Conservation (phyloP, 2,888 invertebrate genomes). For the Melanotus villosus region DNA sequence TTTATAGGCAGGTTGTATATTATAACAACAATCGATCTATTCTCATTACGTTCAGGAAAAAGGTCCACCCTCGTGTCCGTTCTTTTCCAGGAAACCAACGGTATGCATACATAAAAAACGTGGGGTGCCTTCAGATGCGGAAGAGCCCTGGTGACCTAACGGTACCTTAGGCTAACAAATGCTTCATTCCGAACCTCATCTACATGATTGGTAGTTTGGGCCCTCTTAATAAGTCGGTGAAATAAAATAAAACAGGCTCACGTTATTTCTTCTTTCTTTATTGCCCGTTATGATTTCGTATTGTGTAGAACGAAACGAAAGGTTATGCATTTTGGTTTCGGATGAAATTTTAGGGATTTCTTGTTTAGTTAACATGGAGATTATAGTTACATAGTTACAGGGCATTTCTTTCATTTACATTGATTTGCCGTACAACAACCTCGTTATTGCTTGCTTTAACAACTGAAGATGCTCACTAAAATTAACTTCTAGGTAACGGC, state of each 20-base stretch:
- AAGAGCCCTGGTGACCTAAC: slow-evolving; percentile 55
- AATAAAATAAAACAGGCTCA: slow-evolving; percentile 38
- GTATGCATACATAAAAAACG: slow-evolving; percentile 53
- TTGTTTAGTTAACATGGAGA: slow-evolving; percentile 22
- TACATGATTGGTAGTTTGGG: slow-evolving; percentile 56
- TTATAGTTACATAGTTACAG: slow-evolving; percentile 34
- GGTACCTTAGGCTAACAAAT: slow-evolving; percentile 54
- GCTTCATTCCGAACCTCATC: slow-evolving; percentile 52
- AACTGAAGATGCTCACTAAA: slow-evolving; percentile 29
- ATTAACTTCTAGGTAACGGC: slow-evolving; percentile 37
- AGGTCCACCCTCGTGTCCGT: slow-evolving; percentile 52
- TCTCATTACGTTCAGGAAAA: slow-evolving; percentile 40
- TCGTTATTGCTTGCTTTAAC: slow-evolving; percentile 13
- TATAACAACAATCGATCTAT: slow-evolving; percentile 15
- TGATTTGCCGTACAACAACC: slow-evolving; percentile 37
- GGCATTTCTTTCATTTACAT: slow-evolving; percentile 43
- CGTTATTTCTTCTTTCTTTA: slow-evolving; percentile 33
- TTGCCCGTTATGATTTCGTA: slow-evolving; percentile 24
- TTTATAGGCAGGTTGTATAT: slow-evolving; percentile 23
- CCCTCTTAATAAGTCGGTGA: slow-evolving; percentile 48
- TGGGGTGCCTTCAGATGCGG: slow-evolving; percentile 56
- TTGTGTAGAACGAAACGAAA: slow-evolving; percentile 36
- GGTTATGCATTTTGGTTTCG: slow-evolving; percentile 21
- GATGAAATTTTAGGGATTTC: slow-evolving; percentile 34
- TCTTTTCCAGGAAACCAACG: slow-evolving; percentile 60